Evolutionary conservation across 2,888 invertebrate genomes (phyloP).

Genomic region (Cheilosia urbana): DNA sequence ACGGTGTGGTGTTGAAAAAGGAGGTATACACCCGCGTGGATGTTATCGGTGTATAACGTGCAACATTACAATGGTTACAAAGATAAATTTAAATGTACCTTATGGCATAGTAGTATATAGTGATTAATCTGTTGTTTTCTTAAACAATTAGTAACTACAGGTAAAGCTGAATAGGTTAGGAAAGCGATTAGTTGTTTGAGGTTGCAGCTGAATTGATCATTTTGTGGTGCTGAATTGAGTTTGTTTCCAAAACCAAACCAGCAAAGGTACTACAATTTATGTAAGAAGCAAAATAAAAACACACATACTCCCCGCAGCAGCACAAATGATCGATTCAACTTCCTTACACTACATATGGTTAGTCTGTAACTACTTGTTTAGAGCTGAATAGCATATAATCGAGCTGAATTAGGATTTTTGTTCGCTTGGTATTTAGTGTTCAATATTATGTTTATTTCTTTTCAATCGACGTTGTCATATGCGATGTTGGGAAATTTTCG

Average conservation of each 20-base stretch:
- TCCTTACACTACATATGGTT: constrained; percentile 48
- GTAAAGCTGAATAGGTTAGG: constrained; percentile 65
- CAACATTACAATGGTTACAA: constrained; percentile 51
- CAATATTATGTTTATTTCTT: constrained; percentile 62
- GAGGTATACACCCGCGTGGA: constrained; percentile 33
- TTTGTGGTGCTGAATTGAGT: constrained; percentile 35
- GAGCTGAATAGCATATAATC: constrained; percentile 71
- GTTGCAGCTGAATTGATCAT: constrained; percentile 55
- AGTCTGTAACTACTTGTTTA: constrained; percentile 58
- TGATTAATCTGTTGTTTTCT: constrained; percentile 22
- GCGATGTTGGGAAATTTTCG: constrained; percentile 77
- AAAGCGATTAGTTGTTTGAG: constrained; percentile 55
- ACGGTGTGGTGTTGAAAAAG: constrained; percentile 29
- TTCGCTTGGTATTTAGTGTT: constrained; percentile 47
- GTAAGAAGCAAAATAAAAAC: background rate
- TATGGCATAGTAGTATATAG: constrained; percentile 12
- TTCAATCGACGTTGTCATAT: constrained; percentile 76
- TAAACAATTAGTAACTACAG: constrained; percentile 49
- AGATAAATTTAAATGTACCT: constrained; percentile 5
- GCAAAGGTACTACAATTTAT: background rate
- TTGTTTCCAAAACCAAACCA: background rate
- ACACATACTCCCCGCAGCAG: constrained; percentile 30
- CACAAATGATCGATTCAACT: constrained; percentile 46
- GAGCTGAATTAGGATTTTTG: constrained; percentile 64
- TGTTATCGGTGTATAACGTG: constrained; percentile 44